phyloP scores from a whole-genome alignment of 2,797 vertebrate species.

The Neosalanx taihuensis region DNA sequence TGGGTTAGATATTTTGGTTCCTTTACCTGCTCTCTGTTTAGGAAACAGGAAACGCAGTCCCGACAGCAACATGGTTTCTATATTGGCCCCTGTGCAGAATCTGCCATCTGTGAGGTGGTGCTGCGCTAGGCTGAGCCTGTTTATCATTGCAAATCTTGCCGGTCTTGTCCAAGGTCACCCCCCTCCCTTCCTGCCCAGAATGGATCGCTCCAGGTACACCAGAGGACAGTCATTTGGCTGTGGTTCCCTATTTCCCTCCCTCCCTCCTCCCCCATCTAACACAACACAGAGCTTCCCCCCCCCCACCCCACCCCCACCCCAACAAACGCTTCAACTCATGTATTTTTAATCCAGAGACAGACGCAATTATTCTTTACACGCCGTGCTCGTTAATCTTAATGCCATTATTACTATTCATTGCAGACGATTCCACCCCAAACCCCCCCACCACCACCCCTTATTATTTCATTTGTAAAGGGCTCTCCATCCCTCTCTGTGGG shows the following conservation, averaged over 20 bases:
- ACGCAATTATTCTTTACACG: conserved; percentile 76
- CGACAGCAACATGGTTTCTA: conserved; percentile 35
- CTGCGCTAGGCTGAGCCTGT: conserved; percentile 58
- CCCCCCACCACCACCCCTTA: conserved; percentile 27
- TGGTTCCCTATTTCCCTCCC: conserved; percentile 57
- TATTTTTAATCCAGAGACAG: conserved; percentile 77
- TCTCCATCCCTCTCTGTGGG: conserved; percentile 26
- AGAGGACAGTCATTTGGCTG: conserved; percentile 71
- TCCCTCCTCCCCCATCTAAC: conserved; percentile 49
- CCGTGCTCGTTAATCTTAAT: conserved; percentile 77
- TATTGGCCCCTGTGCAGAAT: conserved; percentile 49
- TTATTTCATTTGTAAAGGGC: conserved; percentile 65
- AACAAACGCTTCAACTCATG: conserved; percentile 71
- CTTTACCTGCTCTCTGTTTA: conserved; percentile 19
- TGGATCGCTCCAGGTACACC: conserved; percentile 67
- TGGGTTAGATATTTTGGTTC: conserved; percentile 4
- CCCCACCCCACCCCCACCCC: conserved; percentile 36
- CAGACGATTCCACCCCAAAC: conserved; percentile 46
- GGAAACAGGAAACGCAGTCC: conserved; percentile 21
- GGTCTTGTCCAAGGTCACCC: conserved; percentile 71
- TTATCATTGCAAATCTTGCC: conserved; percentile 68
- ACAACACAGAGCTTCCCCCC: conserved; percentile 54
- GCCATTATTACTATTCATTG: conserved; percentile 77
- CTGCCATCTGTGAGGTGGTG: conserved; percentile 58
- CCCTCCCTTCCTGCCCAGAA: conserved; percentile 51